A percentile compares a stretch with the other conserved stretches of the same genome.
These are phyloP conservation scores for Leptopterna dolabrata DNA, from an alignment of 2,888 invertebrate genomes.

Conservation along the genomic window DNA sequence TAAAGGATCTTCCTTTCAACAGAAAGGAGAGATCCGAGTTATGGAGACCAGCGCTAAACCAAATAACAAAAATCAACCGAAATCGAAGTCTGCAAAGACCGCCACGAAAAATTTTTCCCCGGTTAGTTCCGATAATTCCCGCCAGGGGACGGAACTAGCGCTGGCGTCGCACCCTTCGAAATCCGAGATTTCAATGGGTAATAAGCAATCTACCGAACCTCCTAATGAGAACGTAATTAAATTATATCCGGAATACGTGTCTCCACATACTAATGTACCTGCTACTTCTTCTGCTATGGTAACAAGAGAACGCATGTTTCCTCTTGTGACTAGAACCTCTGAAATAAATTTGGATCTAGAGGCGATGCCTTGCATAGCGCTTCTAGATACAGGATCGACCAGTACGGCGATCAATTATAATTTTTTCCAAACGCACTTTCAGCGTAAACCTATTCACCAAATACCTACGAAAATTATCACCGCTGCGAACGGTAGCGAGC, in stretches of 20 bases:
- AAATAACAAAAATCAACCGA: too few relatives aligned
- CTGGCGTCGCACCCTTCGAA: neutral
- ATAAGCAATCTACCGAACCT: too few relatives aligned
- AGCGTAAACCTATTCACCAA: neutral
- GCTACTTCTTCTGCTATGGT: too few relatives aligned
- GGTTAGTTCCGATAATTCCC: neutral
- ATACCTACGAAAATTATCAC: neutral
- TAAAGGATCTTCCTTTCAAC: too few relatives aligned
- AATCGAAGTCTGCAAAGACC: too few relatives aligned
- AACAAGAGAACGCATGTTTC: neutral
- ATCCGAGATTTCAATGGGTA: too few relatives aligned
- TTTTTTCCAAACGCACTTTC: neutral
- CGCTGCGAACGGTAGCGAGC: neutral
- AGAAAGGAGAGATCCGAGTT: too few relatives aligned
- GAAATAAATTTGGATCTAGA: neutral
- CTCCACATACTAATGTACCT: neutral
- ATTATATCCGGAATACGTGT: neutral
- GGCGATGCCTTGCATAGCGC: neutral
- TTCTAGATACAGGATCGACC: neutral
- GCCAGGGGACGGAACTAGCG: neutral
- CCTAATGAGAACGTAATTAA: neutral
- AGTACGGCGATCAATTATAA: neutral
- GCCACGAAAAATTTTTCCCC: too few relatives aligned
- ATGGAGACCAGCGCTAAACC: too few relatives aligned
- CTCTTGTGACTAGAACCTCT: neutral